phyloP scores from a whole-genome alignment of 2,888 invertebrate species.

The Stenodera caucasica region DNA sequence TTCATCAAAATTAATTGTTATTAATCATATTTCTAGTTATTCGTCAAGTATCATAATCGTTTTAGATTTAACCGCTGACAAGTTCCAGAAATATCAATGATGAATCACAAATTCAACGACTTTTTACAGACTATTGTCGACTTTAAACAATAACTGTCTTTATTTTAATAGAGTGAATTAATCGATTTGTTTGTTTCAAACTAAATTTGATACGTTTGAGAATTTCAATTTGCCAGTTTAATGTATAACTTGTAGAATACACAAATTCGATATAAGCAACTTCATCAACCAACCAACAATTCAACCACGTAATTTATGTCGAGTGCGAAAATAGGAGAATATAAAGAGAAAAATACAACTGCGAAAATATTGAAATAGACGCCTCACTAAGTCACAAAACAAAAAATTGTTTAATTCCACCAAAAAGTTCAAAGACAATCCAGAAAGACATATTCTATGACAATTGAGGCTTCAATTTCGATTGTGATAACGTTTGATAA shows the following conservation, averaged over 20 bases:
- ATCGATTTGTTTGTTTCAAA: background rate
- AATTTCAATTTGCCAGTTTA: too few relatives aligned
- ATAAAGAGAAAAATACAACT: background rate
- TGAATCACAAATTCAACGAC: background rate
- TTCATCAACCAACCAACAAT: background rate
- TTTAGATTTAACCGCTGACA: background rate
- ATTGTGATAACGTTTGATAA: background rate
- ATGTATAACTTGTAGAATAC: background rate
- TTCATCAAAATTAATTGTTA: too few relatives aligned
- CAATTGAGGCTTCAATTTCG: too few relatives aligned
- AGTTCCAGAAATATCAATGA: background rate
- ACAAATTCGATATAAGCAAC: background rate
- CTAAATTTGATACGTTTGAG: too few relatives aligned
- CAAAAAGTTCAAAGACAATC: too few relatives aligned
- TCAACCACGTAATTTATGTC: too few relatives aligned
- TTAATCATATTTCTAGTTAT: background rate
- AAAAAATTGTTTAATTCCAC: background rate
- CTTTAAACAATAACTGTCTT: background rate
- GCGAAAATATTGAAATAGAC: background rate
- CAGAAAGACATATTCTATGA: too few relatives aligned
- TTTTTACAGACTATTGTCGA: background rate
- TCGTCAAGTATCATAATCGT: background rate
- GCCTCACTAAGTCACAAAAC: too few relatives aligned
- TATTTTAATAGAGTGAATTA: background rate
- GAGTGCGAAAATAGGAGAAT: background rate